Percentiles rank a stretch among this genome's conserved stretches.
phyloP scores from a whole-genome alignment of 1,140 invertebrate species.

The Zaprionus davidi region DNA sequence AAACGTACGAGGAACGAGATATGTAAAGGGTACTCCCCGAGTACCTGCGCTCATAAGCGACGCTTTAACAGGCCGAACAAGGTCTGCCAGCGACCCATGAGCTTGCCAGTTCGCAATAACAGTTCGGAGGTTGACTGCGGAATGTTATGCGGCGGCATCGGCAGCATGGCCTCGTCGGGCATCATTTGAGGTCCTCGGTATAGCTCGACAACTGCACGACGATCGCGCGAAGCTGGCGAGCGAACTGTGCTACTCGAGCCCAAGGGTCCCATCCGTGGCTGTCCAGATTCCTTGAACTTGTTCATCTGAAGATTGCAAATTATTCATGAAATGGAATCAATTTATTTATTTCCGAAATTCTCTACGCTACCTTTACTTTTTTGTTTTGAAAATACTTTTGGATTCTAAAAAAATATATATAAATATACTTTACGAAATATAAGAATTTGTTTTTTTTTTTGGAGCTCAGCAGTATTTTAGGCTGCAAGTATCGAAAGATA shows the following conservation, averaged over 20 bases:
- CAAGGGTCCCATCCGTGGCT: slow-evolving; percentile 3
- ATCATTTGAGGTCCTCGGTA: slow-evolving; percentile 23
- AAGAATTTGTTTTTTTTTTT: neutral
- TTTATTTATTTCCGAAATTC: neutral
- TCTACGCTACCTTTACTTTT: neutral
- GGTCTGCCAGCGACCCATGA: neutral
- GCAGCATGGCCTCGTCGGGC: slow-evolving; percentile 43
- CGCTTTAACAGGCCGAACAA: slow-evolving; percentile 26
- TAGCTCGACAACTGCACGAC: slow-evolving; percentile 42
- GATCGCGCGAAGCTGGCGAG: neutral
- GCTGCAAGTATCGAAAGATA: slow-evolving; percentile 1
- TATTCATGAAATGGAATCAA: neutral
- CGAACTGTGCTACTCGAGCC: neutral
- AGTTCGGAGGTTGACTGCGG: neutral
- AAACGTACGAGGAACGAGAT: neutral
- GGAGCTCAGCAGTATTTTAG: neutral
- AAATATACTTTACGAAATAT: neutral
- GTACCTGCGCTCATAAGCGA: neutral
- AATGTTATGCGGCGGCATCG: slow-evolving; percentile 52
- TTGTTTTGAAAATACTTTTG: neutral
- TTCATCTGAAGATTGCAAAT: slow-evolving; percentile 6
- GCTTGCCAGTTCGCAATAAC: neutral
- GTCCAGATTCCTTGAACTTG: slow-evolving; percentile 6
- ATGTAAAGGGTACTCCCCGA: neutral
- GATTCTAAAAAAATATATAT: neutral